Percentiles rank a stretch among this genome's conserved stretches.
Conservation (phyloP, 2,113 vertebrate genomes). For the Rhabdomys dilectus region DNA sequence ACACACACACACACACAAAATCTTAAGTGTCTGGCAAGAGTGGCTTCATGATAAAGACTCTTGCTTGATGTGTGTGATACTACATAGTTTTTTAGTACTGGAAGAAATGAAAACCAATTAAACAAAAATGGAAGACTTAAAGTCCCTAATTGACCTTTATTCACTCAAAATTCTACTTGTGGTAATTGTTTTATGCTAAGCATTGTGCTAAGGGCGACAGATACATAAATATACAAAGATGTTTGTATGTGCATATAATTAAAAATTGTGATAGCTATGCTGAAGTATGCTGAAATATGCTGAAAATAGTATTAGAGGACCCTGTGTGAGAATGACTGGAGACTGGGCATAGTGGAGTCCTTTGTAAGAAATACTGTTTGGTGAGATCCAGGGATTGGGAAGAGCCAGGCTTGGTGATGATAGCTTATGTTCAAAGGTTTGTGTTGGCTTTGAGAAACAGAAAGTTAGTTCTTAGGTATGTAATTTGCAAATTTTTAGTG, state of each 20-base stretch:
- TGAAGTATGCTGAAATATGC: not conserved
- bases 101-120: not conserved
- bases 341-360: not conserved
- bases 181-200: not conserved
- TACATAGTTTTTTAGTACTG: not conserved
- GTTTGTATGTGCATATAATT: not conserved
- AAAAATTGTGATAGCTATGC: not conserved
- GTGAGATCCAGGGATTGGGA: not conserved
- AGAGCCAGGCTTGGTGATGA: not conserved
- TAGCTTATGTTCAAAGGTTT: not conserved
- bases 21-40: not conserved
- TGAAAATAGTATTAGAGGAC: not conserved
- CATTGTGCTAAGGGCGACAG: not conserved
- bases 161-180: not conserved
- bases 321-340: not conserved
- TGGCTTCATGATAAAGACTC: not conserved
- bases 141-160: not conserved
- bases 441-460: conserved; percentile 20
- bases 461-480: not conserved
- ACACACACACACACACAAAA: not conserved
- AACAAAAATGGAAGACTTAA: not conserved
- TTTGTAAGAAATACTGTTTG: not conserved
- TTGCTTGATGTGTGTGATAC: not conserved
- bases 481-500: not conserved
- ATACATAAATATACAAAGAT: not conserved